Base-by-base conservation (phyloP, 2,113 vertebrate genomes). In the Erythrocercus mccallii region DNA sequence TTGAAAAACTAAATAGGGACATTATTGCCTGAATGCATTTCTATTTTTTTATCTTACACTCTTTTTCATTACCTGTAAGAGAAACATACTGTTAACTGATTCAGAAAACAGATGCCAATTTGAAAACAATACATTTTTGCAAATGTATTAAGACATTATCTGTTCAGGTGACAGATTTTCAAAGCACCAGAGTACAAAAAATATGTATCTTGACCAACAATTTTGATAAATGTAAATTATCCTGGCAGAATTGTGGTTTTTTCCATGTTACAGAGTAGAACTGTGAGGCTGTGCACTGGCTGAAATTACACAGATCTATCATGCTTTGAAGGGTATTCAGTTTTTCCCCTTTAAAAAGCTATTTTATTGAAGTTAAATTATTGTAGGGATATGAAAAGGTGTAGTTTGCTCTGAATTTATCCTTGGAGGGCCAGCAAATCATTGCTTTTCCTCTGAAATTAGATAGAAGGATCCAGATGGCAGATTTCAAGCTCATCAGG, bases 401-500 rank as follows among this genome's bases (percentile, higher is more conserved):
- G 30, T 62, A 54, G 78, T 91, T 95, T 92, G 70, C 78, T 92
- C 89, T 93, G 95, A 94, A 93, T 95, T 95, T 94, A 93, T 97
- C 93, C 90, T 94, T 95, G 65, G 86, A 93, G 92, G 61, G 65
- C 83, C 50, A 72, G 81, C 51, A 95, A 77, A 93, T 97, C 86
- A 97, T 95, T 94, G 61, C 76, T 96, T 96, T 95, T 95, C 86
- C 78, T 92, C 72, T 78, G 60, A 93, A 97, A 97, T 96, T 95
- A 96, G 91, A 93, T 94, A 90, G 92, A 95, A 91, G 54, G 54
- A 95, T 93, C 90, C 88, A 96, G 95, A 85, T 94, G 95, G 88
- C 94, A 96, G 90, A 95, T 96, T 97, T 95, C 83, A 96, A 85
- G 88, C 85, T 90, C 82, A 95, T 96, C 93, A 95, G 95, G 91